A percentile compares a stretch with the other conserved stretches of the same genome.
Conservation (phyloP, 1,140 invertebrate genomes). For the Anastrepha ludens region DNA sequence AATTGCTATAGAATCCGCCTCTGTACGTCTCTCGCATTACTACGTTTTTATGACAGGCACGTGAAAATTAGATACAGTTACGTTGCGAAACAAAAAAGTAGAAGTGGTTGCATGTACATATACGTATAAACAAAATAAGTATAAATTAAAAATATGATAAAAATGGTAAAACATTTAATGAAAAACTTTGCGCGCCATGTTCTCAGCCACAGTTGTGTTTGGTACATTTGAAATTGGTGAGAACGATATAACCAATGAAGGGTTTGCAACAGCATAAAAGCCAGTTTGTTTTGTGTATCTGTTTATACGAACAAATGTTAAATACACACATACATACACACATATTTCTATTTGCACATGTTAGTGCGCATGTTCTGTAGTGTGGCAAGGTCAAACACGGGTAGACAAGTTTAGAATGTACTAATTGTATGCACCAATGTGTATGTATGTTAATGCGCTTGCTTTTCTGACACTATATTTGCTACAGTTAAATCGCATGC, state of each 20-base stretch:
- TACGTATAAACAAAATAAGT: background rate
- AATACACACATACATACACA: background rate
- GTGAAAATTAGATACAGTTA: conserved; percentile 44
- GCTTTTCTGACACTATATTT: background rate
- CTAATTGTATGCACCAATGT: background rate
- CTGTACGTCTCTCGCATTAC: background rate
- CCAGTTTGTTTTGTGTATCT: too few relatives aligned
- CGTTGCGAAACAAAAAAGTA: background rate
- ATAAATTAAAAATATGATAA: background rate
- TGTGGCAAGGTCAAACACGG: conserved; percentile 25
- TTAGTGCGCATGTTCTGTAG: background rate
- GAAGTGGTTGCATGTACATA: background rate
- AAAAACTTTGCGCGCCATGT: too few relatives aligned
- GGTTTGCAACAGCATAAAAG: background rate
- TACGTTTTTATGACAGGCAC: background rate
- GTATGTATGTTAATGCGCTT: background rate
- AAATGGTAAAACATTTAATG: background rate
- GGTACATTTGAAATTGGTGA: background rate
- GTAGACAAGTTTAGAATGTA: conserved; percentile 43
- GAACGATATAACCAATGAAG: conserved; percentile 4
- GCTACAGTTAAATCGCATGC: too few relatives aligned
- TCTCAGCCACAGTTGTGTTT: background rate
- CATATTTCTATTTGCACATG: too few relatives aligned
- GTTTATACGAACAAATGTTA: background rate
- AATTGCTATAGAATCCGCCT: conserved; percentile 18